phyloP scores from a whole-genome alignment of 1,140 invertebrate species.

The Galendromus occidentalis region DNA sequence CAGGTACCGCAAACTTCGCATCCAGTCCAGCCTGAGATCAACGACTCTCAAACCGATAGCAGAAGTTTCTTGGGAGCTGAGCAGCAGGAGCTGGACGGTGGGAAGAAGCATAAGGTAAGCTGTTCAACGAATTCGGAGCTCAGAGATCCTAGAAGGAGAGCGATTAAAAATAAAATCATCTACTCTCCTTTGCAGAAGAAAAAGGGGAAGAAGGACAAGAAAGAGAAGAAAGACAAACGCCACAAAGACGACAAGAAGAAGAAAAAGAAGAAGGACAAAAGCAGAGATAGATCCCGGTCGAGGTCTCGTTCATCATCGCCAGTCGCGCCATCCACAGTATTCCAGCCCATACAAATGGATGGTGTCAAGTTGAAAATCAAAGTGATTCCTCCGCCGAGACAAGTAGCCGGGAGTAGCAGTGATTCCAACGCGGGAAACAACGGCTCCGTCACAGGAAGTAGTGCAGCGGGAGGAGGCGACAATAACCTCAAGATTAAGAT shows the following conservation, averaged over 20 bases:
- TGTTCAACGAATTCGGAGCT: conserved; percentile 8
- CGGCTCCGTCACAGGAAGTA: background rate
- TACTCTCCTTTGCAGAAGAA: background rate
- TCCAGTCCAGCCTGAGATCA: background rate
- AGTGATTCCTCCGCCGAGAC: background rate
- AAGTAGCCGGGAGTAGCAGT: background rate
- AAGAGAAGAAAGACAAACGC: conserved; percentile 31
- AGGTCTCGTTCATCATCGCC: conserved; percentile 34
- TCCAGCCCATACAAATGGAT: conserved; percentile 16
- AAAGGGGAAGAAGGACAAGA: conserved; percentile 31
- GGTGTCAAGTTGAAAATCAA: background rate
- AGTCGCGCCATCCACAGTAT: conserved; percentile 17
- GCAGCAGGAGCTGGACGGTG: background rate
- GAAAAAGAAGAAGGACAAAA: conserved; percentile 31
- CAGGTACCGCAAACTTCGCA: background rate
- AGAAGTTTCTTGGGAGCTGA: background rate
- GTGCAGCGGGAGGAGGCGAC: background rate
- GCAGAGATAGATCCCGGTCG: conserved; percentile 36
- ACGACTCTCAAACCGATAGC: background rate
- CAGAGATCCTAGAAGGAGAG: conserved; percentile 11
- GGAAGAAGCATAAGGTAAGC: conserved; percentile 18
- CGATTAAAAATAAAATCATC: conserved; percentile 18
- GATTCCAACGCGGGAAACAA: background rate
- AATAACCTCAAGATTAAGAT: background rate
- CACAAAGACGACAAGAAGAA: conserved; percentile 35